A percentile compares a stretch with the other conserved stretches of the same genome.
Evolutionary conservation across 2,113 vertebrate species (phyloP).

Genomic region (Scophthalmus maximus): DNA sequence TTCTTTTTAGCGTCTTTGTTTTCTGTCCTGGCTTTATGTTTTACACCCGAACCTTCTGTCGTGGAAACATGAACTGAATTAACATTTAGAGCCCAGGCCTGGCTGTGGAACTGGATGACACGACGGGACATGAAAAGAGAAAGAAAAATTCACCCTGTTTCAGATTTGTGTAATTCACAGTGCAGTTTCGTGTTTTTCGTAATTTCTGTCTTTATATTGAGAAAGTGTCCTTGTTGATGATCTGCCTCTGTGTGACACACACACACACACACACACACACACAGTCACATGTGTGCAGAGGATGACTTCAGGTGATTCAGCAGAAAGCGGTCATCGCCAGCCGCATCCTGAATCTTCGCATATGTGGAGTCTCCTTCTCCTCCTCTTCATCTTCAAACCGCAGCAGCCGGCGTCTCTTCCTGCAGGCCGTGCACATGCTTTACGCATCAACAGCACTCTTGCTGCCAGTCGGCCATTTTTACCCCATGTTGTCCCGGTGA

Average conservation of each 20-base stretch:
- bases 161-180: too few relatives aligned
- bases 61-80: too few relatives aligned
- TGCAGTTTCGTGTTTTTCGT: too few relatives aligned
- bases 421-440: constrained; percentile 31
- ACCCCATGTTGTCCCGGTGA: constrained; percentile 11
- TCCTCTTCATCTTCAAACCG: constrained; percentile 48
- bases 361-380: constrained; percentile 32
- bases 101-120: too few relatives aligned
- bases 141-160: too few relatives aligned
- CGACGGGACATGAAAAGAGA: too few relatives aligned
- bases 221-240: neutral
- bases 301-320: constrained; percentile 52
- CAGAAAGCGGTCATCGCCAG: constrained; percentile 1
- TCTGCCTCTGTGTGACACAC: neutral
- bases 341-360: constrained; percentile 22
- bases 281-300: constrained; percentile 18
- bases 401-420: constrained; percentile 44
- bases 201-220: too few relatives aligned
- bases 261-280: constrained; percentile 1
- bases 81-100: too few relatives aligned
- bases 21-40: too few relatives aligned
- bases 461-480: neutral
- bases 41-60: too few relatives aligned
- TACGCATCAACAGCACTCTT: neutral
- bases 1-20: too few relatives aligned